Conservation (phyloP, 2,888 invertebrate species). For the Ennomos erosarius region DNA sequence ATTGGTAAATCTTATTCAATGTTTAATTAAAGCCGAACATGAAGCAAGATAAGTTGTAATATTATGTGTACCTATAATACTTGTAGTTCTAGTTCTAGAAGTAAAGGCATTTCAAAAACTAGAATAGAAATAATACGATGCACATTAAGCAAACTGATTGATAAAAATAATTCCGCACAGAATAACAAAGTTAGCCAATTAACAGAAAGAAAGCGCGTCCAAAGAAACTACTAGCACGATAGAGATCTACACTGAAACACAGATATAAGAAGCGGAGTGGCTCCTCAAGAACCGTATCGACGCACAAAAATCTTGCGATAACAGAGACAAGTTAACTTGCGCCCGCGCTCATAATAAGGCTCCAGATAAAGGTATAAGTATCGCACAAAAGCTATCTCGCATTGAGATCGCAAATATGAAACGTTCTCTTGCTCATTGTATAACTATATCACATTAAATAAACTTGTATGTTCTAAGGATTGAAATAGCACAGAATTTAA, state of each 20-base stretch:
- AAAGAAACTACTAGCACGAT: conserved; percentile 57
- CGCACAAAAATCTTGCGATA: conserved; percentile 77
- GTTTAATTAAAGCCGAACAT: conserved; percentile 36
- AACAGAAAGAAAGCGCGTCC: conserved; percentile 56
- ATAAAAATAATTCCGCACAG: conserved; percentile 21
- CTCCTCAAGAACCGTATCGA: conserved; percentile 68
- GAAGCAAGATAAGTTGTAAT: conserved; percentile 5
- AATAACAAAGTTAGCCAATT: conserved; percentile 48
- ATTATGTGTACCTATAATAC: too few relatives aligned
- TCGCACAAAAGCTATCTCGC: conserved; percentile 71
- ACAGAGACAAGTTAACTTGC: conserved; percentile 80
- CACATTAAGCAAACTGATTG: conserved; percentile 16
- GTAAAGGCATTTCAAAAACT: not conserved
- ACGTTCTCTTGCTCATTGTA: conserved; percentile 72
- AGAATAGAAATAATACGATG: not conserved
- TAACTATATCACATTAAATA: conserved; percentile 31
- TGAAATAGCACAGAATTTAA: conserved; percentile 2
- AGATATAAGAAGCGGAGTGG: conserved; percentile 50
- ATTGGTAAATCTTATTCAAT: conserved; percentile 34
- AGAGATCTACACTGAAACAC: conserved; percentile 63
- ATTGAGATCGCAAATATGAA: conserved; percentile 80
- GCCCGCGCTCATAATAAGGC: conserved; percentile 74
- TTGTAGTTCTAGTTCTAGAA: not conserved
- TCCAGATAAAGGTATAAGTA: conserved; percentile 72
- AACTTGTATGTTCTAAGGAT: conserved; percentile 17